A percentile compares a stretch with the other conserved stretches of the same genome.
These are phyloP conservation scores for Dasypogon diadema DNA, from an alignment of 2,888 invertebrate species.

Conservation along the genomic window DNA sequence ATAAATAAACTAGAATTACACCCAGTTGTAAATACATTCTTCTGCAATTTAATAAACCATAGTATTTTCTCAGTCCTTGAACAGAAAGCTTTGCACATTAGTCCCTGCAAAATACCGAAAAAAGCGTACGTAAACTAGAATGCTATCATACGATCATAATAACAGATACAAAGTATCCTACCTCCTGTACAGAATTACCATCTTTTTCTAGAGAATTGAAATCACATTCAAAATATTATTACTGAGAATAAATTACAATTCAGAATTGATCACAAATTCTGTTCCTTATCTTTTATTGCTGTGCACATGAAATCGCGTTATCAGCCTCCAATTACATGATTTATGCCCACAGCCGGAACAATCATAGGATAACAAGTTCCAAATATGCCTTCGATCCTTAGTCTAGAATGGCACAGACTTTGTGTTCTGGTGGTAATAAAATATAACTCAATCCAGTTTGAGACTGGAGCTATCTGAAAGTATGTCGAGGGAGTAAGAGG, in stretches of 20 bases:
- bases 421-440: conserved; percentile 28
- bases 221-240: neutral
- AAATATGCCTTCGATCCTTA: conserved; percentile 19
- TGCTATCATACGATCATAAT: too few species aligned
- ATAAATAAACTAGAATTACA: too few species aligned
- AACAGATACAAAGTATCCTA: too few species aligned
- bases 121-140: too few species aligned
- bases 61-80: too few species aligned
- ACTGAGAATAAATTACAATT: conserved; percentile 17
- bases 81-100: too few species aligned
- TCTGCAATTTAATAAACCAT: too few species aligned
- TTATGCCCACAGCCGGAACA: conserved; percentile 40
- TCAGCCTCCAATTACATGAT: conserved; percentile 50
- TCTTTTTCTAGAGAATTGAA: too few species aligned
- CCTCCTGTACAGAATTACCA: too few species aligned
- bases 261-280: conserved; percentile 17
- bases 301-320: conserved; percentile 48
- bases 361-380: conserved; percentile 7
- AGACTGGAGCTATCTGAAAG: conserved; percentile 17
- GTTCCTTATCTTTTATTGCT: conserved; percentile 51
- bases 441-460: conserved; percentile 30
- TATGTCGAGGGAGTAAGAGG: neutral
- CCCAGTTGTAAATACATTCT: too few species aligned
- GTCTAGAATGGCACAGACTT: conserved; percentile 7
- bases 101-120: too few species aligned